Conservation (phyloP, 2,797 vertebrate genomes). For the Dendrocincla fuliginosa region DNA sequence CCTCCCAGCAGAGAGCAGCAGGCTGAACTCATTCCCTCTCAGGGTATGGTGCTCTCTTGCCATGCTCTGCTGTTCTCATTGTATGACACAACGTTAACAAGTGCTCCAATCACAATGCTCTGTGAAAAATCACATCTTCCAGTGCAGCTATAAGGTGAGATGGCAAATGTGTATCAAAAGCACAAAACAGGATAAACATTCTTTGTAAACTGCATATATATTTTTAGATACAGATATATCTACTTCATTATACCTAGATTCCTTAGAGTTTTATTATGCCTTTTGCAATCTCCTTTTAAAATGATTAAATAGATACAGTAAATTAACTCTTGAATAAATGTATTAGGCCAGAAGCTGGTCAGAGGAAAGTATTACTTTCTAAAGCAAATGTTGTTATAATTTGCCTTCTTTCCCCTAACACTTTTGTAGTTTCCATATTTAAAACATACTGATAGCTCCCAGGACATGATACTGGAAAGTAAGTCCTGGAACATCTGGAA, state of each 20-base stretch:
- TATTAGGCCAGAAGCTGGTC: background rate
- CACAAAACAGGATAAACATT: background rate
- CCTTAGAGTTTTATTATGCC: background rate
- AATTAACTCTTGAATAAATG: slow-evolving; percentile 34
- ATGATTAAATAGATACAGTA: slow-evolving; percentile 2
- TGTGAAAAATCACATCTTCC: background rate
- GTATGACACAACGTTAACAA: background rate
- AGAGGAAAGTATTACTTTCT: slow-evolving; percentile 1
- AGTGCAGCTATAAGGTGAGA: background rate
- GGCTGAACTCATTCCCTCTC: background rate
- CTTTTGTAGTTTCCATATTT: slow-evolving; percentile 6
- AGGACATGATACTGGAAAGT: background rate
- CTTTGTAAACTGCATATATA: background rate
- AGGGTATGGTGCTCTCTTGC: background rate
- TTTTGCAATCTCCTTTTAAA: background rate
- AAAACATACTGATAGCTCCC: background rate
- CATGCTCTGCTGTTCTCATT: background rate
- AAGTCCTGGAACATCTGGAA: background rate
- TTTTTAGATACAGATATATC: background rate
- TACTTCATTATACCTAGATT: background rate
- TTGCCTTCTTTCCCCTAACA: background rate
- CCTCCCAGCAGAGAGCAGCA: background rate
- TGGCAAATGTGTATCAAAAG: background rate
- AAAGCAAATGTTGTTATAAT: slow-evolving; percentile 45
- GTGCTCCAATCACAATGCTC: background rate